Evolutionary conservation across 2,888 invertebrate genomes (phyloP), one percentile per base, ranked within the genome.

Genomic region (Machimus atricapillus): DNA sequence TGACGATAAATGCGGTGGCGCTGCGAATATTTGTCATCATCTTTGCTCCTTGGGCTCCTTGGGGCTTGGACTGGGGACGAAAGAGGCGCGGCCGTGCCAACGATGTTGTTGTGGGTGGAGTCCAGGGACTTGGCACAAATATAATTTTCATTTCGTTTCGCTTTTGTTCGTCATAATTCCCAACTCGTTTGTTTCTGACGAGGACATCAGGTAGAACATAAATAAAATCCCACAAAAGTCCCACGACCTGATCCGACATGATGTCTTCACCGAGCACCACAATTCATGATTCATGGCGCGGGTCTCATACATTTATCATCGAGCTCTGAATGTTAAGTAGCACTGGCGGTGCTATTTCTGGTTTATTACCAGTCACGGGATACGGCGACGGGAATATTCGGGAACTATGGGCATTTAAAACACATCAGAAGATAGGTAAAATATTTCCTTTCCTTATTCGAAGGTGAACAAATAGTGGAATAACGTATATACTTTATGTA

Each of bases 141-240:
- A 81, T 81, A 81, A 81, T 81, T 81, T 81, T 52, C 81, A 81
- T 81, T 81, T 81, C 81, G 81, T 5, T 81, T 81, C 43, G 56
- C 81, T 56, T 23, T 81, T 81, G 81, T 81, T 81, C 81, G 52
- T 81, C 81, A 81, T 81, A 81, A 81, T 81, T 81, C 81, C 56
- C 81, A 81, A 81, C 81, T 81, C 81, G 81, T 81, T 81, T 81
- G 52, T 46, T 81, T 81, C 81, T 81, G 81, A 81, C 81, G 81
- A 81, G 81, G 81, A 81, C 81, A 81, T 81, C 81, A 81, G 81
- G 81, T 81, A 81, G 81, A 81, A 81, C 81, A 81, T 81, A 81
- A 81, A 81, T 81, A 81, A 81, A 52, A 81, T 81, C 56, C 56
- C 52, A 56, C 81, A 56, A 81, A 81, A 81, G 81, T 81, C 81